phyloP scores from a whole-genome alignment of 2,113 vertebrate species.

The Panthera uncia region DNA sequence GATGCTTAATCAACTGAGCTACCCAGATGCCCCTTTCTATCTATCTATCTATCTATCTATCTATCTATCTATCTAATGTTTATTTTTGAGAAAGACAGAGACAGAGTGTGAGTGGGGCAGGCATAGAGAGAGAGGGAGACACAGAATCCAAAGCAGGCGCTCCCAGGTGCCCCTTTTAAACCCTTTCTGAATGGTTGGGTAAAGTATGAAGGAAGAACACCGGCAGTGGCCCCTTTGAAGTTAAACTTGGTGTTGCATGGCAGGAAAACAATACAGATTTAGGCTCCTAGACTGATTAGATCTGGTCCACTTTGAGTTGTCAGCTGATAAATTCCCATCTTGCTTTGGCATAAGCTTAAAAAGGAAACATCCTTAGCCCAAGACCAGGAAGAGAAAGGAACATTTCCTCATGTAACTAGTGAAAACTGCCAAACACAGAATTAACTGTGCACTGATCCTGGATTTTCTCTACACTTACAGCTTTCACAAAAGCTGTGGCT shows the following conservation, averaged over 20 bases:
- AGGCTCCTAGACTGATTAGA: neutral
- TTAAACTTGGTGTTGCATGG: neutral
- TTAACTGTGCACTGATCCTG: neutral
- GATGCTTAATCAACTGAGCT: too few relatives aligned
- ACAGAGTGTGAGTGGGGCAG: too few relatives aligned
- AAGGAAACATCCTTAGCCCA: neutral
- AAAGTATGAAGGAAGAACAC: neutral
- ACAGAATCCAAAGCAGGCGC: too few relatives aligned
- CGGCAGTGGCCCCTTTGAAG: neutral
- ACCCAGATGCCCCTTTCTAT: too few relatives aligned
- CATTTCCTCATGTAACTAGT: neutral
- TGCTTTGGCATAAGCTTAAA: neutral
- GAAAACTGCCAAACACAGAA: neutral
- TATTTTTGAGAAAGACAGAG: too few relatives aligned
- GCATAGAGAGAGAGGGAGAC: too few relatives aligned
- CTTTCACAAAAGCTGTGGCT: neutral
- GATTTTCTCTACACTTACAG: neutral
- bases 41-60: too few relatives aligned
- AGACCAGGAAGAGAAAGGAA: conserved; percentile 1
- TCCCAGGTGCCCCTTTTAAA: too few relatives aligned
- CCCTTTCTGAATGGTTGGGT: neutral
- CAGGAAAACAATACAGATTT: neutral
- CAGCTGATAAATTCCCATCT: neutral
- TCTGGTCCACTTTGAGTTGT: neutral
- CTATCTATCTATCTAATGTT: too few relatives aligned